Evolutionary conservation across 2,888 invertebrate species (phyloP), one percentile per base, ranked within the genome.

Genomic region (Calameuta filiformis): DNA sequence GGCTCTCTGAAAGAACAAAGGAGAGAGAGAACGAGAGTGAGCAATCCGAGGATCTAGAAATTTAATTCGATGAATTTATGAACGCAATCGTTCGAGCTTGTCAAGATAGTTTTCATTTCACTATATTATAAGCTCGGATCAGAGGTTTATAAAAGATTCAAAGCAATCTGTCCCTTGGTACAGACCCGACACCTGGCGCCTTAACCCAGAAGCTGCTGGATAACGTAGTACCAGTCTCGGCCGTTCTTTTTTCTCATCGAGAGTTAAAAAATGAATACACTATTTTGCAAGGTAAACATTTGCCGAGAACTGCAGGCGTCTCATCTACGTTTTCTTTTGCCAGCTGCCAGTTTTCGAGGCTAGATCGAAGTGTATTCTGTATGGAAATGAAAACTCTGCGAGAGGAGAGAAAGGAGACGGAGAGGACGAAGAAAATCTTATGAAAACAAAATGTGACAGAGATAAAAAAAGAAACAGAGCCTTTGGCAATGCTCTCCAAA

Each of bases 1-100:
- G 0, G 98, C 98, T 92, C 96, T 96, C 98, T 97, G 93, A 0
- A 92, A 92, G 80, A 87, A n/a, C 2, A 71, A 71, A 30, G 33
- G 3, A 71, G 30, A n/a, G 71, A 40, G 40, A 6, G 6, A 40
- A 83, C 80, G 79, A 77, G 37, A 76, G 35, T 30, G 30, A 77
- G 40, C 68, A 12, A 30, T 74, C 78, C 35, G 69, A 75, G 56
- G 73, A 76, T 37, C 9, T 3, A 68, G 12, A 73, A 12, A 11
- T 11, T 40, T 15, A 11, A 11, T 12, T 6, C 4, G 6, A 15
- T 40, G 1, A 4, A 15, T 40, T 40, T 1, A 6, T 2, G 6
- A 40, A 1, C 1, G 15, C 15, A 15, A 40, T 15, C 6, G 15
- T 15, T 15, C 6, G 40, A 15, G 15, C 4, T 0, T 15, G 4